A percentile compares a stretch with the other conserved stretches of the same genome.
Evolutionary conservation across 2,888 invertebrate species (phyloP).

Genomic region (Psococerastis gibbosa): DNA sequence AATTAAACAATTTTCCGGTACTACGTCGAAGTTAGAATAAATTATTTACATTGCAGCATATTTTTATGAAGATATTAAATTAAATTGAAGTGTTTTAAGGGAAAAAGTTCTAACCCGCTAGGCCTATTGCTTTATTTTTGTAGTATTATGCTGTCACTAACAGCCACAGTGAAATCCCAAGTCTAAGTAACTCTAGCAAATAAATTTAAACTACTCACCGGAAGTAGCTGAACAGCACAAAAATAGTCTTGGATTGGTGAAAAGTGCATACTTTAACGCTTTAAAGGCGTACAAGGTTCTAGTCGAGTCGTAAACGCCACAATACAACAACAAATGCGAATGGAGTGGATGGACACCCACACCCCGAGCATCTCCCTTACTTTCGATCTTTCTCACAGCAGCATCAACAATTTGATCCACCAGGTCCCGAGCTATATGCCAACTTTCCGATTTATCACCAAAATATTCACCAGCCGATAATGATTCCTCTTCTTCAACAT

Average conservation of each 20-base stretch:
- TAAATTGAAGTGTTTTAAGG: no score
- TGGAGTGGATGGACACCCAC: conserved; percentile 51
- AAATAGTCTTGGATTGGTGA: conserved; percentile 49
- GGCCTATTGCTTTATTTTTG: no score
- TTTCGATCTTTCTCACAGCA: conserved; percentile 25
- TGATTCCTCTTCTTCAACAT: conserved; percentile 29
- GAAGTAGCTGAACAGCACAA: conserved; percentile 59
- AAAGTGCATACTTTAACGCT: conserved; percentile 50
- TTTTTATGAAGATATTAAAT: no score
- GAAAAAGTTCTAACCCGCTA: no score
- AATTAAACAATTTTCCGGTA: no score
- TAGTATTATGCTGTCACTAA: no score
- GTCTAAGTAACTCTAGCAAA: no score
- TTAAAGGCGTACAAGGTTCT: conserved; percentile 54
- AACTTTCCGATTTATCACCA: conserved; percentile 21
- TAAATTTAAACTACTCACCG: conserved; percentile 28
- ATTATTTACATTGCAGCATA: no score
- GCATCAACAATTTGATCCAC: conserved; percentile 36
- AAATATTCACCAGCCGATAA: conserved; percentile 49
- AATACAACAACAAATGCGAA: conserved; percentile 65
- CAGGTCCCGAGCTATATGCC: conserved; percentile 33
- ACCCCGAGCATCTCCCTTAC: conserved; percentile 19
- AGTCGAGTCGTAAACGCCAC: conserved; percentile 56
- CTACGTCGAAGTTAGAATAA: no score
- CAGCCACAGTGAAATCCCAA: no score